Evolutionary conservation across 2,888 invertebrate genomes (phyloP).

Genomic region (Melieria crassipennis): DNA sequence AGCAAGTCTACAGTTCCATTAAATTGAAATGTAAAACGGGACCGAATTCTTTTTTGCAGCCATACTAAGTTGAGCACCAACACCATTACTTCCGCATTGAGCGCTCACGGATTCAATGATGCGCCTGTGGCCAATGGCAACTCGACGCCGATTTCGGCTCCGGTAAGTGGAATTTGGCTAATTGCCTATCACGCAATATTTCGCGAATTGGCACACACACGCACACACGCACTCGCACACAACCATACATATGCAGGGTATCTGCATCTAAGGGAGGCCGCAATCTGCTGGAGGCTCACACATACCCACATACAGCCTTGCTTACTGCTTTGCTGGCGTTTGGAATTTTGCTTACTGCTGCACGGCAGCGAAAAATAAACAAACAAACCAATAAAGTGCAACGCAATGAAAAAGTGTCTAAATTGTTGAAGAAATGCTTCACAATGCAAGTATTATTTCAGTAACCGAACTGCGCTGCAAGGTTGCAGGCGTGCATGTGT

Average conservation of each 20-base stretch:
- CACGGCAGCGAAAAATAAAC: too few relatives aligned
- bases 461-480: too few relatives aligned
- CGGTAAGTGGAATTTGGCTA: slow-evolving; percentile 54
- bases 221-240: background rate
- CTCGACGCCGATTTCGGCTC: slow-evolving; percentile 55
- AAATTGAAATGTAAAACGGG: too few relatives aligned
- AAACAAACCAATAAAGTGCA: too few relatives aligned
- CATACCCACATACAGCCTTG: slow-evolving; percentile 13
- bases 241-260: slow-evolving; percentile 38
- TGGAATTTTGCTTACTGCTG: too few relatives aligned
- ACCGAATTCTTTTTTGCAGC: slow-evolving; percentile 62
- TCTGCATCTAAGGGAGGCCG: slow-evolving; percentile 3
- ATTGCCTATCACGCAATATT: background rate
- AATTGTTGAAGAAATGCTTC: too few relatives aligned
- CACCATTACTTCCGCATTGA: slow-evolving; percentile 79
- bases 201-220: background rate
- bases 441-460: too few relatives aligned
- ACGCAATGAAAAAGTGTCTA: too few relatives aligned
- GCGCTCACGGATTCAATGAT: slow-evolving; percentile 64
- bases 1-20: too few relatives aligned
- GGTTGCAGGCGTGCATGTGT: background rate
- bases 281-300: slow-evolving; percentile 8
- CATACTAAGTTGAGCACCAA: slow-evolving; percentile 77
- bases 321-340: too few relatives aligned
- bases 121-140: slow-evolving; percentile 63